These are phyloP conservation scores for Drosophila ezoana DNA, from an alignment of 2,888 invertebrate species.

Conservation along the genomic window DNA sequence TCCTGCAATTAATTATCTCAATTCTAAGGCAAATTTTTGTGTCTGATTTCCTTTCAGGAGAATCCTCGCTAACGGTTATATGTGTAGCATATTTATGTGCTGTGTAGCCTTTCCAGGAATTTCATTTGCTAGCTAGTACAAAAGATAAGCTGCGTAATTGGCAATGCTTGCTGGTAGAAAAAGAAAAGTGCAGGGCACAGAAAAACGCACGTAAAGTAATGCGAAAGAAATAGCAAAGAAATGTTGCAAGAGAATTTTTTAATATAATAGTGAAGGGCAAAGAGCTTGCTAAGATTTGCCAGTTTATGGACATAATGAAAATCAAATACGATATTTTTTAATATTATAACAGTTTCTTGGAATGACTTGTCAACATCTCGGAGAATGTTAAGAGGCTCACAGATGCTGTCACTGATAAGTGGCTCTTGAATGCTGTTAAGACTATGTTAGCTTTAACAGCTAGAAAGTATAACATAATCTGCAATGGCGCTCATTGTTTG, in stretches of 20 bases:
- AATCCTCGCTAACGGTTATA: neutral
- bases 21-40: constrained; percentile 16
- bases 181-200: neutral
- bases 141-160: constrained; percentile 29
- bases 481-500: no score
- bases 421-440: neutral
- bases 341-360: no score
- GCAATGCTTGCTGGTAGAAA: neutral
- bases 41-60: neutral
- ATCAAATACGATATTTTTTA: neutral
- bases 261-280: neutral
- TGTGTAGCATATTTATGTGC: constrained; percentile 30
- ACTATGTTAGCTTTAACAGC: neutral
- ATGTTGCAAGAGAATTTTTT: neutral
- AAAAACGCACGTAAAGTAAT: neutral
- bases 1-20: constrained; percentile 69
- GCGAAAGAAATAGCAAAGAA: neutral
- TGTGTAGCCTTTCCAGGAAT: constrained; percentile 3
- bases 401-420: no score
- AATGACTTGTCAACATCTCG: no score
- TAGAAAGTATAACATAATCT: no score
- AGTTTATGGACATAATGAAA: neutral
- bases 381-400: neutral
- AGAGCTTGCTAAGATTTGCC: no score
- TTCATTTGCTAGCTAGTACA: neutral